Base-by-base conservation (phyloP, 2,888 invertebrate genomes). In the Lepidonotus clava region DNA sequence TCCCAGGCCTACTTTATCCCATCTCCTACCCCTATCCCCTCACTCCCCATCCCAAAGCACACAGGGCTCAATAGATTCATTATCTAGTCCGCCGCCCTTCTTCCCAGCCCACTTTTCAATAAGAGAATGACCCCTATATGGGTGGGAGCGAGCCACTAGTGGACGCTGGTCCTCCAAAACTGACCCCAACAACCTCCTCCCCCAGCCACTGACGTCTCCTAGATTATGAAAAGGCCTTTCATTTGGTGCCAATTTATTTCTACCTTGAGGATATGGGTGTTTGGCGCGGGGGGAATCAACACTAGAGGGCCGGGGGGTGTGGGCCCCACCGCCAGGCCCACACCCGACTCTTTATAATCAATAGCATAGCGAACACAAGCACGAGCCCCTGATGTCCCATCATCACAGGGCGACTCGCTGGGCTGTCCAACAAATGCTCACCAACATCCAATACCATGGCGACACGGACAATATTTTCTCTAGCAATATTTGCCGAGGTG, bases 401-500 rank as follows among this genome's bases (percentile, higher is more conserved):
- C 76, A 76, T 76, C 40, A 76, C 76, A 36, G 38, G 38, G 38
- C 76, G 21, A 76, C 76, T 76, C 76, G n/a, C 36, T 38, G 38
- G 38, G 76, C 76, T 36, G 38, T 40, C 40, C 76, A 28, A 76
- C 76, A 76, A 76, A 76, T 76, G 76, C 76, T 76, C 76, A 76
- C 76, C 76, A 76, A 76, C 76, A 76, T 76, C 76, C 76, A 76
- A 76, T 76, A 76, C 76, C 40, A 76, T 76, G 38, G 38, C 76
- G 76, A 76, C 76, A 76, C n/a, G 76, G 76, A 11, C 38, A 76
- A 76, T 76, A 76, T 76, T 76, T 76, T 76, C 76, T 76, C 76
- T 76, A 76, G 76, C 36, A 76, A 76, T 76, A 76, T 76, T 76
- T 76, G 76, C 76, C 6, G 40, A 76, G 76, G n/a, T n/a, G n/a